Evolutionary conservation across 2,113 vertebrate species (phyloP).

Genomic region (Alligator mississippiensis): DNA sequence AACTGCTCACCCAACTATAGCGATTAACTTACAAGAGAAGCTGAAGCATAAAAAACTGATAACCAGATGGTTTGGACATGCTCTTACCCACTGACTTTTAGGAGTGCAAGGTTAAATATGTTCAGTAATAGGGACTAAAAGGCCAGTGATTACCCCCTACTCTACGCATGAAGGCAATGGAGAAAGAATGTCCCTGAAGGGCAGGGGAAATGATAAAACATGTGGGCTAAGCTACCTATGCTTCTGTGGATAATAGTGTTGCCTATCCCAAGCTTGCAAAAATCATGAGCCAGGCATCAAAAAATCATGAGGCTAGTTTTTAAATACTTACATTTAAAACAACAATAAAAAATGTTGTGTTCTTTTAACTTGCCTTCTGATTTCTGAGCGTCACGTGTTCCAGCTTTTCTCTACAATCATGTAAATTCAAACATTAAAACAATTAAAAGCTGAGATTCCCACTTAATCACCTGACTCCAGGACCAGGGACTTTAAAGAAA

Average conservation of each 20-base stretch:
- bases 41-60: constrained; percentile 46
- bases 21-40: constrained; percentile 11
- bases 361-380: background rate
- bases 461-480: accelerated
- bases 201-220: background rate
- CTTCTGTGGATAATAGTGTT: background rate
- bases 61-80: constrained; percentile 70
- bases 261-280: background rate
- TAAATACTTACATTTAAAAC: background rate
- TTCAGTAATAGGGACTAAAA: background rate
- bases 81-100: constrained; percentile 53
- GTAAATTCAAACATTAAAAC: background rate
- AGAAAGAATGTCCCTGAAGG: background rate
- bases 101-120: constrained; percentile 2
- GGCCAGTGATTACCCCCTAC: background rate
- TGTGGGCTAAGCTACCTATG: too few relatives aligned
- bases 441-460: background rate
- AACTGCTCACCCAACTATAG: constrained; percentile 71
- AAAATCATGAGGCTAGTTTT: constrained; percentile 3
- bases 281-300: background rate
- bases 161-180: background rate
- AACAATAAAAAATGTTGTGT: background rate
- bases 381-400: background rate
- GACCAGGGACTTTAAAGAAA: background rate
- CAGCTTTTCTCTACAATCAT: background rate